phyloP scores from a whole-genome alignment of 37 sponge, comb jelly and placozoan genomes.

The Spongia lamella region DNA sequence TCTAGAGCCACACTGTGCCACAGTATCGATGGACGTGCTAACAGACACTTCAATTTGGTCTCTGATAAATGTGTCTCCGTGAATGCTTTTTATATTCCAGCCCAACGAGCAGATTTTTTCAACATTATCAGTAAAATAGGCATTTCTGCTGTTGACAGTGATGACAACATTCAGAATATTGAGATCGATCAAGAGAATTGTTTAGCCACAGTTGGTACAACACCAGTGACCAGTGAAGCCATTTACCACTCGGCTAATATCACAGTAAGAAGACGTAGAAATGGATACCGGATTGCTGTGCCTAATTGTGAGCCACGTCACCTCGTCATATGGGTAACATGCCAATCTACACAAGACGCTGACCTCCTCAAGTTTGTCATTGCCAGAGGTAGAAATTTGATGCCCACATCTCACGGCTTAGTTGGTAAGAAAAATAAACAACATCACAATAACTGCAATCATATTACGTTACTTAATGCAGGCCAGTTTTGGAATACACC shows the following conservation, averaged over 20 bases:
- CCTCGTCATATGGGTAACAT: background rate
- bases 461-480: background rate
- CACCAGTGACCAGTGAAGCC: no score
- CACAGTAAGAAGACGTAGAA: no score
- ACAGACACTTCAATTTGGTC: constrained; percentile 26
- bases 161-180: constrained; percentile 12
- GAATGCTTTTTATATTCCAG: constrained; percentile 8
- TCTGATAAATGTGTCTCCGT: constrained; percentile 23
- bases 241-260: no score
- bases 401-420: constrained; percentile 3
- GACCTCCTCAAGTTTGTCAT: background rate
- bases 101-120: background rate
- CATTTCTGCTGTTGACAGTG: constrained; percentile 6
- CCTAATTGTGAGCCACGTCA: background rate
- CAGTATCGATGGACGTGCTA: constrained; percentile 6
- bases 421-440: background rate
- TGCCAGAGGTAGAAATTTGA: background rate
- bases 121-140: constrained; percentile 26
- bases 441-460: background rate
- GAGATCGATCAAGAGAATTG: constrained; percentile 1
- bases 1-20: constrained; percentile 5
- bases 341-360: background rate
- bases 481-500: constrained; percentile 34
- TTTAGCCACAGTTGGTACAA: background rate
- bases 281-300: constrained; percentile 5